A percentile compares a stretch with the other conserved stretches of the same genome.
Evolutionary conservation across 2,797 vertebrate species (phyloP).

Genomic region (Natrix natrix): DNA sequence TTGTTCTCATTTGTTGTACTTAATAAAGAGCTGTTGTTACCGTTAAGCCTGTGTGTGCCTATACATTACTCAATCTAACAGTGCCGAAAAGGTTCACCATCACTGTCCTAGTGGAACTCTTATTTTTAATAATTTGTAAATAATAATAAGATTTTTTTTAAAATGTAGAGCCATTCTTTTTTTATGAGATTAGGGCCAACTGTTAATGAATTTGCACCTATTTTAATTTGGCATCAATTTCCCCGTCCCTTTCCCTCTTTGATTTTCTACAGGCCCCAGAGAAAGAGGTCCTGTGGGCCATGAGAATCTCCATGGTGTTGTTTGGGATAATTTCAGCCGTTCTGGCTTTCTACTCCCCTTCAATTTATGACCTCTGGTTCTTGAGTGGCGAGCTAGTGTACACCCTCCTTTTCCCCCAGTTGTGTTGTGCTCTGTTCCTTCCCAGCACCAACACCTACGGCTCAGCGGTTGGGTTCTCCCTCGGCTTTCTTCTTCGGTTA

Average conservation of each 20-base stretch:
- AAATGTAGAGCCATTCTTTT: background rate
- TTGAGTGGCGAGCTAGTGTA: conserved; percentile 81
- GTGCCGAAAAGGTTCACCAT: too few relatives aligned
- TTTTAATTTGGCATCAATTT: background rate
- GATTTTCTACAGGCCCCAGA: conserved; percentile 74
- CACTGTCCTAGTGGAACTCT: too few relatives aligned
- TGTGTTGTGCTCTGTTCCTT: conserved; percentile 78
- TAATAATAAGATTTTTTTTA: too few relatives aligned
- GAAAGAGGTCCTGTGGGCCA: conserved; percentile 76
- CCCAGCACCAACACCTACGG: conserved; percentile 76
- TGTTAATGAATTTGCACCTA: background rate
- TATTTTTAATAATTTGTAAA: too few relatives aligned
- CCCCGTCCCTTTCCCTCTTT: background rate
- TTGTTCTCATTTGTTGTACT: too few relatives aligned
- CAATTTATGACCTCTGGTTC: conserved; percentile 79
- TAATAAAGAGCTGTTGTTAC: too few relatives aligned
- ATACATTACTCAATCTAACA: too few relatives aligned
- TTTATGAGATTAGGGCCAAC: background rate
- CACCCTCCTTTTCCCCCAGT: conserved; percentile 80
- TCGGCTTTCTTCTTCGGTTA: conserved; percentile 66
- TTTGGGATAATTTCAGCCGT: conserved; percentile 71
- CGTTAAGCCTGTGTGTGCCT: too few relatives aligned
- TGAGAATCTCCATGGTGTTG: conserved; percentile 74
- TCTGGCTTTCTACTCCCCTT: conserved; percentile 74
- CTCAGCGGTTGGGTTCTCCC: conserved; percentile 67